Conservation (phyloP, 2,888 invertebrate genomes). For the Dinocampus coccinellae region DNA sequence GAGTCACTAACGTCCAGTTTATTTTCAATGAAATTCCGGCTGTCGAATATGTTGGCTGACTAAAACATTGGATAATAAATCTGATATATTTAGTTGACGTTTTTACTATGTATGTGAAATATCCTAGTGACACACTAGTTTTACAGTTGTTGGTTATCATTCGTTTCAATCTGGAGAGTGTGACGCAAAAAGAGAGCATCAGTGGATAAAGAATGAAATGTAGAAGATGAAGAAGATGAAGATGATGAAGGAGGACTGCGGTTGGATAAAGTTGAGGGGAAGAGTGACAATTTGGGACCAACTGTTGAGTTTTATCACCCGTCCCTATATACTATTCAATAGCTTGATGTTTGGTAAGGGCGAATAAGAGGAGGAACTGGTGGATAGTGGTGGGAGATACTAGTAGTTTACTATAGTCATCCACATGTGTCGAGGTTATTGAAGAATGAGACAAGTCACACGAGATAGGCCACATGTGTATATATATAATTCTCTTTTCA, state of each 20-base stretch:
- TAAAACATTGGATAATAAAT: not conserved
- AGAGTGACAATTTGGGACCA: constrained; percentile 55
- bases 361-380: not conserved
- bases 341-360: not conserved
- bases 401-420: constrained; percentile 22
- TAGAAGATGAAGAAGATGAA: not conserved
- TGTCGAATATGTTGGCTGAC: not conserved
- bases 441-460: constrained; percentile 44
- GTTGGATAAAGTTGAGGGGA: constrained; percentile 40
- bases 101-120: no score
- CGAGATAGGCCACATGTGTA: constrained; percentile 51
- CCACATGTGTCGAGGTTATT: constrained; percentile 38
- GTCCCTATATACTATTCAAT: constrained; percentile 29
- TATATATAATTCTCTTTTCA: constrained; percentile 28
- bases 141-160: not conserved
- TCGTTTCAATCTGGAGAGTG: not conserved
- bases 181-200: constrained; percentile 3
- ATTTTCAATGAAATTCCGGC: not conserved
- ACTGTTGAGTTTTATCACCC: constrained; percentile 66
- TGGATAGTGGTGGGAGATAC: not conserved
- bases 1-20: not conserved
- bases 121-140: not conserved
- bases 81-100: not conserved
- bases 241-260: constrained; percentile 31
- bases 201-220: not conserved